Percentiles rank a stretch among this genome's conserved stretches.
Conservation (phyloP, 2,888 invertebrate genomes). For the Ochlodes sylvanus region DNA sequence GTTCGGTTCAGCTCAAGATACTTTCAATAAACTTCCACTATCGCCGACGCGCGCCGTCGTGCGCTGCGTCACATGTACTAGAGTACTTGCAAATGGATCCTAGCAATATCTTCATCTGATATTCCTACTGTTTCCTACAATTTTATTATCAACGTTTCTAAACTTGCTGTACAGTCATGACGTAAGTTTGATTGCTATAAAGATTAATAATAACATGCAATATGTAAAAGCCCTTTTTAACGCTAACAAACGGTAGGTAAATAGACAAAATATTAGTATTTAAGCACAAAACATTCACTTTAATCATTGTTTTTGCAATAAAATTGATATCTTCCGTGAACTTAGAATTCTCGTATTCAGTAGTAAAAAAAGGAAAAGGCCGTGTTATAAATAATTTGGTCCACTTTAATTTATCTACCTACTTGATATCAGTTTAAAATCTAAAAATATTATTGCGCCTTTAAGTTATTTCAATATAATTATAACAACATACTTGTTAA, state of each 20-base stretch:
- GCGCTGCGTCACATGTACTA: constrained; percentile 23
- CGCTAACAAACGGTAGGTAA: no score
- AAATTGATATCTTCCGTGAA: no score
- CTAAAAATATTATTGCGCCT: neutral
- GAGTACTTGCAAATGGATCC: constrained; percentile 29
- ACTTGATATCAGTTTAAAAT: no score
- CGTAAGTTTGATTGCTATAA: neutral
- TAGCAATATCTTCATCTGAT: constrained; percentile 36
- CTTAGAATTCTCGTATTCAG: no score
- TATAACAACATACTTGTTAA: neutral
- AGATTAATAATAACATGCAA: no score
- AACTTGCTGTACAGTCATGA: neutral
- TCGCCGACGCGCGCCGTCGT: constrained; percentile 6
- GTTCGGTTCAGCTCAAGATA: constrained; percentile 14
- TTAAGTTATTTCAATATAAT: neutral
- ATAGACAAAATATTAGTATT: no score
- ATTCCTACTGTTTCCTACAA: constrained; percentile 27
- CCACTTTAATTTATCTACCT: no score
- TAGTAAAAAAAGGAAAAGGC: no score
- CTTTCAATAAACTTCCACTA: constrained; percentile 38
- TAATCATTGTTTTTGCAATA: no score
- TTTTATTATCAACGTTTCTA: constrained; percentile 17
- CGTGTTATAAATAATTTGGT: no score
- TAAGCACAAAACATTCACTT: no score
- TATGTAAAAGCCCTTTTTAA: no score